Evolutionary conservation across 2,113 vertebrate genomes (phyloP), one percentile per base, ranked within the genome.

Genomic region (Oncorhynchus nerka): DNA sequence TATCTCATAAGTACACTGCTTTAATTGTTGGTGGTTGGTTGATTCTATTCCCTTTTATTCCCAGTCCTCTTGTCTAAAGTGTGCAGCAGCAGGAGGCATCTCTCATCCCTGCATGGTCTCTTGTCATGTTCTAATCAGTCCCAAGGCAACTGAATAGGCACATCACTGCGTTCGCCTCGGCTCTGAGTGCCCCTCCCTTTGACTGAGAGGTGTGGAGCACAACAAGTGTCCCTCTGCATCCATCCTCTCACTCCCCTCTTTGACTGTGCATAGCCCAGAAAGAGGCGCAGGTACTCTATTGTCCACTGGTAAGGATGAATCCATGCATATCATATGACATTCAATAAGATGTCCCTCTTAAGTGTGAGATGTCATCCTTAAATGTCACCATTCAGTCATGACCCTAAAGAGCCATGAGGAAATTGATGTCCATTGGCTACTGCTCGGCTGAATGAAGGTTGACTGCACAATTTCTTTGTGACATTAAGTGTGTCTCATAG

Each of bases 401-500:
- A 32, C 66, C 30, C 15, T 30, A 15, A n/a, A 39, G 67, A 48
- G 68, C 39, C 39, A 49, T 19, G 3, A 48, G 59, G 59, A 16
- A 45, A 69, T 70, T 9, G n/a, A 34, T 30, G 13, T 73, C n/a
- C 71, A 39, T 4, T 30, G 13, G 61, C n/a, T 57, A 22, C 19
- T 61, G 55, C 71, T 15, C 30, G 11, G 19, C 71, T n/a, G 57
- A 62, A 39, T 51, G 8, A 22, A 75, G 4, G 26, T 68, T 68
- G 67, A 68, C 7, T 68, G 19, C 8, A 39, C 45, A 9, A 26
- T 67, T 68, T 45, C 19, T 62, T n/a, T 62, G 34, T 20, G 45
- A 26, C 64, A 24, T 73, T 73, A 45, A 22, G 55, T 72, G 19
- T 3, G 49, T 61, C 64, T 74, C 75, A 81, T 51, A 83, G 26